These are phyloP conservation scores for Rhabdomys dilectus DNA, from an alignment of 2,113 vertebrate genomes.

Conservation along the genomic window DNA sequence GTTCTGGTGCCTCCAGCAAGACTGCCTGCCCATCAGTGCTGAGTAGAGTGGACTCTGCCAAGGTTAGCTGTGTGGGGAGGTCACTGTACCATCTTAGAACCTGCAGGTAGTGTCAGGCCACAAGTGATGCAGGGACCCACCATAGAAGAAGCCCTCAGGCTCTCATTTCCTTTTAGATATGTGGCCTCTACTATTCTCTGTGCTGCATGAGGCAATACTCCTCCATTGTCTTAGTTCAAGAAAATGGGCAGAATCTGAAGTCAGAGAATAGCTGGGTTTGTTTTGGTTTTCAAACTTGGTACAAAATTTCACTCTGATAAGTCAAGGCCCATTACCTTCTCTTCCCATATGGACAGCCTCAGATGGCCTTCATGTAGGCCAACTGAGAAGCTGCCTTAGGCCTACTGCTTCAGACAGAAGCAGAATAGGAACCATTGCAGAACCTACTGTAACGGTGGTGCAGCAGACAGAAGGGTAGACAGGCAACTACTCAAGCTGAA, in stretches of 20 bases:
- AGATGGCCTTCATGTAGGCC: neutral
- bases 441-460: fast-evolving
- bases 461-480: neutral
- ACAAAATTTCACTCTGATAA: neutral
- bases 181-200: neutral
- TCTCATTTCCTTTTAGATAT: neutral
- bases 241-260: neutral
- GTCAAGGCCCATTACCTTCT: neutral
- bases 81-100: fast-evolving
- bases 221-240: neutral
- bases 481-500: neutral
- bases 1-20: neutral
- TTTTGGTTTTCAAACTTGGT: neutral
- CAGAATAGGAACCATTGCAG: neutral
- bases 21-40: neutral
- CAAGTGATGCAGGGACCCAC: fast-evolving
- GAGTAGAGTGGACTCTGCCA: neutral
- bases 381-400: neutral
- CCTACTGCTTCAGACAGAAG: neutral
- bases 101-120: neutral
- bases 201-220: neutral
- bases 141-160: neutral
- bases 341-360: neutral
- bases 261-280: neutral
- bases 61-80: neutral